These are phyloP conservation scores for Eretmocerus hayati DNA, from an alignment of 2,888 invertebrate genomes.

Conservation along the genomic window DNA sequence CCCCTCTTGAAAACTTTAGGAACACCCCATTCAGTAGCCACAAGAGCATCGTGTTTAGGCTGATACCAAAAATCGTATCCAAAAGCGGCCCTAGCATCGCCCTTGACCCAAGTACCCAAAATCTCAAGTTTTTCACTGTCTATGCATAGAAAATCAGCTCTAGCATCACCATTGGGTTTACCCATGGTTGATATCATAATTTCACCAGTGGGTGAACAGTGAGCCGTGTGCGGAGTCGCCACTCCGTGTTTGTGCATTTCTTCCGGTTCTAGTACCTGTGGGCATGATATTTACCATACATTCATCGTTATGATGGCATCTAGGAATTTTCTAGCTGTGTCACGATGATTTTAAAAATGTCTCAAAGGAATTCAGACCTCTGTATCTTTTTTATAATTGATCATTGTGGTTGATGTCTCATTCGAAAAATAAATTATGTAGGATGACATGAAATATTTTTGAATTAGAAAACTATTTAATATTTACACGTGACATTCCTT, in stretches of 20 bases:
- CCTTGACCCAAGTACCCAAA: slow-evolving; percentile 74
- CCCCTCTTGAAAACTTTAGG: slow-evolving; percentile 73
- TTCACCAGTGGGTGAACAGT: slow-evolving; percentile 87
- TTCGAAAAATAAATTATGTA: too few relatives aligned
- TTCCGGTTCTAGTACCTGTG: slow-evolving; percentile 70
- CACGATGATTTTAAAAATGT: too few relatives aligned
- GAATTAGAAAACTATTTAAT: too few relatives aligned
- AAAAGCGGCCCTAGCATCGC: slow-evolving; percentile 59
- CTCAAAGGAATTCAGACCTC: too few relatives aligned
- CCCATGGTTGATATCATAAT: slow-evolving; percentile 95
- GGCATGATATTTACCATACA: too few relatives aligned
- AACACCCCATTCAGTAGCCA: slow-evolving; percentile 88
- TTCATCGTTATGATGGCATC: too few relatives aligned
- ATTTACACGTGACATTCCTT: too few relatives aligned
- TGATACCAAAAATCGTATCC: slow-evolving; percentile 99
- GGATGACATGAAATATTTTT: too few relatives aligned
- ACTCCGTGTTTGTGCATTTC: slow-evolving; percentile 70
- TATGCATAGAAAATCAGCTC: slow-evolving; percentile 82
- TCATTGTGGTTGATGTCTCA: not conserved
- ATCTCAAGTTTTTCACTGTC: slow-evolving; percentile 73
- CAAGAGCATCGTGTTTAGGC: slow-evolving; percentile 84
- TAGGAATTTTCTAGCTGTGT: too few relatives aligned
- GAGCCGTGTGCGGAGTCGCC: slow-evolving; percentile 87
- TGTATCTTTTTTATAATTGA: not conserved
- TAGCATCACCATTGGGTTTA: slow-evolving; percentile 73